Base-by-base conservation (phyloP, 2,888 invertebrate species). In the Idaea straminata region DNA sequence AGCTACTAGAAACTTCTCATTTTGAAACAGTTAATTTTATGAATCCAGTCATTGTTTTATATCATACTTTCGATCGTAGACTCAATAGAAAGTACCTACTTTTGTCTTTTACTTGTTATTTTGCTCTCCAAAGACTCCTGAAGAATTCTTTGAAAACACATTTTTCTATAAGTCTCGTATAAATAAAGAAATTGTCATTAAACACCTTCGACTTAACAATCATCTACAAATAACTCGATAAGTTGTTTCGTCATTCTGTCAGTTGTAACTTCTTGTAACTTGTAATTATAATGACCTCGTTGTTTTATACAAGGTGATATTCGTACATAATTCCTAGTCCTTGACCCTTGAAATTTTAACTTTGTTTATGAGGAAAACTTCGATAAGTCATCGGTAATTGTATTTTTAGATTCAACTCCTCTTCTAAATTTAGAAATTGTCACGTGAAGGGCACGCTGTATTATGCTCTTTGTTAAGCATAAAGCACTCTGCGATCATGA, bases 281-380 rank as follows among this genome's bases (percentile, higher is more conserved):
- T 47, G 47, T 66, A 62, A 61, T 64, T 60, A 60, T 64, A 35
- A 66, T 63, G 64, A 68, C 66, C 67, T 67, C 61, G 35, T 34
- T 15, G 60, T 59, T 38, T 62, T 61, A 38, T 66, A 34, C 66
- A 66, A 71, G 66, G 63, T 62, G 15, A 67, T 47, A 59, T 58
- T 61, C 57, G 35, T 60, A 25, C 61, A 10, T 61, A 25, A 62
- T 62, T 64, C 13, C 57, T 59, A 47, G 36, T 59, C 60, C 62
- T 68, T 64, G 60, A 64, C 47, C 67, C 64, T 67, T 60, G 61
- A 13, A 0, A 36, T 61, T 35, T 47, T 58, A 60, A 36, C 5
- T 59, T 34, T 5, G 58, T 13, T 15, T 57, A 16, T 63, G 6
- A 35, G 57, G 61, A 60, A 47, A 47, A 47, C 47, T 47, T 47